Base-by-base conservation (phyloP, 2,888 invertebrate species). In the Dugesia japonica region DNA sequence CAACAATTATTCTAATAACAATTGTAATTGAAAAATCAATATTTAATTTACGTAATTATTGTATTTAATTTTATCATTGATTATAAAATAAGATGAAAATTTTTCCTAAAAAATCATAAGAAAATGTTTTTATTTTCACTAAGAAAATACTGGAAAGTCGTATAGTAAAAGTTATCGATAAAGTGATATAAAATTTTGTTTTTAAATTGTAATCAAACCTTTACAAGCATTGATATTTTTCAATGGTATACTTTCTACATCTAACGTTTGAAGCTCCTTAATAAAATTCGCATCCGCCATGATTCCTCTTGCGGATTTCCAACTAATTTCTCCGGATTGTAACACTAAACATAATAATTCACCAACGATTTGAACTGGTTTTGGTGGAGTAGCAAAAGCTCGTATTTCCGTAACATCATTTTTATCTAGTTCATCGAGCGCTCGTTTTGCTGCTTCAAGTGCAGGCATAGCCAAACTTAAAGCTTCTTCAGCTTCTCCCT, bases 271-370 rank as follows among this genome's bases (percentile, higher is more conserved):
- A 17, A 79, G 74, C n/a, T 27, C 73, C 28, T 42, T 38, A 20
- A 79, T 42, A 71, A 79, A 79, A 26, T 73, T 79, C 28, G 79
- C 74, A 71, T 79, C 79, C 15, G 79, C 72, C 79, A 79, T 79
- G 0, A 79, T 56, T 0, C 28, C 77, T 79, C 79, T 72, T 28
- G 79, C 79, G 26, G 78, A 72, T 42, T 79, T 79, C 77, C 78
- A 79, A 27, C 73, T 79, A 71, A 79, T 72, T 27, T 79, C 79
- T 26, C 28, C 23, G 9, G 74, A 26, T 73, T 77, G 77, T n/a
- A 77, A 38, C 15, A 77, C 28, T n/a, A 23, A 31, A 75, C 77
- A 77, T 13, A 77, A 31, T 1, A 38, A 38, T 71, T 79, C 79
- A 27, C 79, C 79, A 9, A 79, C 79, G 42, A 72, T 42, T 42